A percentile compares a stretch with the other conserved stretches of the same genome.
These are phyloP conservation scores for Poeciliopsis prolifica DNA, from an alignment of 2,113 vertebrate genomes.

Conservation along the genomic window DNA sequence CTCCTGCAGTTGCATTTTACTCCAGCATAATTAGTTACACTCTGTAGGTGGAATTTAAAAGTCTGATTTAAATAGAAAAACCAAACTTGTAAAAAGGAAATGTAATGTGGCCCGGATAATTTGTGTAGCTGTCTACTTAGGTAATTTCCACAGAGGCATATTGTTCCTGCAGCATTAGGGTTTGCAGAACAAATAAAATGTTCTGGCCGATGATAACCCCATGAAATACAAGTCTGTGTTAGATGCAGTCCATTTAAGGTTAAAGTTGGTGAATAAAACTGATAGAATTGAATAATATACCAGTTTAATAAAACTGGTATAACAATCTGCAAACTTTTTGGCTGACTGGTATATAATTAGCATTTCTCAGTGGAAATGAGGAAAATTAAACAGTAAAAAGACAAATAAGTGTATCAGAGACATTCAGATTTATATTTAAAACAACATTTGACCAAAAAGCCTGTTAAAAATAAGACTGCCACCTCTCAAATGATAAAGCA, in stretches of 20 bases:
- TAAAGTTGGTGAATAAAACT: neutral
- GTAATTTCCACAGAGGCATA: neutral
- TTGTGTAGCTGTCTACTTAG: constrained; percentile 1
- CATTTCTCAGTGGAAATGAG: too few species aligned
- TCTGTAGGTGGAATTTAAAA: neutral
- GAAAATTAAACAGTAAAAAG: too few species aligned
- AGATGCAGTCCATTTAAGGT: neutral
- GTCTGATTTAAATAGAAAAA: neutral
- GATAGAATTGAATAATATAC: too few species aligned
- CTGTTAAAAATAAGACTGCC: too few species aligned
- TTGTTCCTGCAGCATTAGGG: too few species aligned
- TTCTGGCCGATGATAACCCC: neutral
- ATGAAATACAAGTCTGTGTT: constrained; percentile 7
- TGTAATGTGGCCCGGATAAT: neutral
- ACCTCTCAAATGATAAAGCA: too few species aligned
- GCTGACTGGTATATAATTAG: too few species aligned
- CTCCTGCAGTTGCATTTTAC: neutral
- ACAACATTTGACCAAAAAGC: too few species aligned
- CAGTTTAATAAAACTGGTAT: too few species aligned
- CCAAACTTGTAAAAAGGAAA: neutral
- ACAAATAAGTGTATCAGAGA: too few species aligned
- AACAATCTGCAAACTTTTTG: too few species aligned
- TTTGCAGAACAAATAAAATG: neutral
- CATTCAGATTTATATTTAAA: too few species aligned
- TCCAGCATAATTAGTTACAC: neutral